Conservation (phyloP, 2,888 invertebrate genomes). For the Corbicula japonica region DNA sequence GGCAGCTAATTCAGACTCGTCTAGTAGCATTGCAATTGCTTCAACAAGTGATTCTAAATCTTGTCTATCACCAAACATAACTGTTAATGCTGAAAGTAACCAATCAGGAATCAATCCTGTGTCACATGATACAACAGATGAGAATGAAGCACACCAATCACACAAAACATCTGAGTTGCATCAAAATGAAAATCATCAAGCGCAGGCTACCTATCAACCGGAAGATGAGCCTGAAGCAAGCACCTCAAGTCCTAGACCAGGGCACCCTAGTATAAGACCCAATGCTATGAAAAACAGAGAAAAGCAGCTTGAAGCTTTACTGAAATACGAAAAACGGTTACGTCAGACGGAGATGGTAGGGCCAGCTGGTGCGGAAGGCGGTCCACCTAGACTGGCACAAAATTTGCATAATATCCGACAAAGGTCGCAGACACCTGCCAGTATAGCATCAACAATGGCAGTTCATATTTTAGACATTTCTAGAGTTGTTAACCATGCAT, state of each 20-base stretch:
- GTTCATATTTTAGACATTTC: conserved; percentile 95
- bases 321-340: conserved; percentile 90
- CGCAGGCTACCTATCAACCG: no score
- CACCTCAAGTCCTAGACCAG: conserved; percentile 65
- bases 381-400: conserved; percentile 36
- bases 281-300: conserved; percentile 88
- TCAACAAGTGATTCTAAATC: no score
- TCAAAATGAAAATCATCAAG: no score
- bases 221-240: conserved; percentile 24
- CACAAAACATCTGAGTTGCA: conserved; percentile 2
- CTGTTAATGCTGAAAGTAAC: not conserved
- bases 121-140: not conserved
- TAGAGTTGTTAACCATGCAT: conserved; percentile 78
- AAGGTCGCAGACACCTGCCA: conserved; percentile 18
- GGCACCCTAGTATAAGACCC: conserved; percentile 85
- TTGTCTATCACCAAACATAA: not conserved
- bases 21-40: no score
- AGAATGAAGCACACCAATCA: conserved; percentile 10
- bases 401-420: conserved; percentile 36
- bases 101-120: conserved; percentile 1
- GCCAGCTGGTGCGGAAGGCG: conserved; percentile 19
- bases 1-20: no score
- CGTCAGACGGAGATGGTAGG: conserved; percentile 63
- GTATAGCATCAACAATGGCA: conserved; percentile 88
- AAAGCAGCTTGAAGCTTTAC: conserved; percentile 89